Evolutionary conservation across 2,888 invertebrate species (phyloP), one percentile per base, ranked within the genome.

Genomic region (Aphidius colemani): DNA sequence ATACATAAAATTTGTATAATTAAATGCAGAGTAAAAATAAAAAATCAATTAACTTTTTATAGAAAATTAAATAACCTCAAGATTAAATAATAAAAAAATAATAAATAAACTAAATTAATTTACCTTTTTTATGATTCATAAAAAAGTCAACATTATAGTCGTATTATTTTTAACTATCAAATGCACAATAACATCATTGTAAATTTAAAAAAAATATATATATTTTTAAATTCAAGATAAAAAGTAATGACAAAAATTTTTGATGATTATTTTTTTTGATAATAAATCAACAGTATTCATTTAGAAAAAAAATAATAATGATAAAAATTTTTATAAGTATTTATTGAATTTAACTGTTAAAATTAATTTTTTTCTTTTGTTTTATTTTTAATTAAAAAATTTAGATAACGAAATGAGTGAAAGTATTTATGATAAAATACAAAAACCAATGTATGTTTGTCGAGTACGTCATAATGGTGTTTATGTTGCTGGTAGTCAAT

Each of bases 401-500:
- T 30, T 30, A 30, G 30, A 30, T 30, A 30, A 30, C 5, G 30
- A 30, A 30, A 30, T 53, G 51, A 53, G 30, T 62, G 64, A 55
- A 44, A 7, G 46, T 6, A 40, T 70, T 44, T 65, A 66, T 10
- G 67, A 49, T 7, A 13, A 50, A 7, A 68, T 61, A 53, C 66
- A 63, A 69, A 66, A 66, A 66, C 73, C 76, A 50, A 73, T 92
- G 61, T 93, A 90, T 83, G 87, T 94, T 48, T 94, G 94, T 82
- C 86, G 93, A 64, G 90, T 90, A 7, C 83, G 83, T 61, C 88
- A 90, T 71, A 89, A 89, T 76, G 90, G 91, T 7, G 86, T 90
- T 66, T 90, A 89, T 87, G 88, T 91, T 39, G 86, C 91, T 10
- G 94, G 94, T 1, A 87, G 88, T 71, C 85, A 91, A 67, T 84